These are phyloP conservation scores for Pristiophorus japonicus DNA, from an alignment of 2,113 vertebrate genomes.

Conservation along the genomic window DNA sequence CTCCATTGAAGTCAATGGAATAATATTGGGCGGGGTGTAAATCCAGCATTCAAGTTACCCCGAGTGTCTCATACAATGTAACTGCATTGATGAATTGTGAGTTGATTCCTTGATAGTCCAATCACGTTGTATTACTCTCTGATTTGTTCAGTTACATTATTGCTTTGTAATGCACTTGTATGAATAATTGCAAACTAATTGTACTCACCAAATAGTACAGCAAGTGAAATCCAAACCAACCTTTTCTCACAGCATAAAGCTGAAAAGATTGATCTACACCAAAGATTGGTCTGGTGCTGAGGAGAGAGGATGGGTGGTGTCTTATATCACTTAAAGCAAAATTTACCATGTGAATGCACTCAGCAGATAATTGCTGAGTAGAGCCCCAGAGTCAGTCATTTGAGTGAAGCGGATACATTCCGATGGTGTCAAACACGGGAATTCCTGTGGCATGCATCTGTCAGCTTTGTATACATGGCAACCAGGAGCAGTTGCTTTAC, in stretches of 20 bases:
- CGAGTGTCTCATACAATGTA: neutral
- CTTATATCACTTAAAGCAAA: neutral
- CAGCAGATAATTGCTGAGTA: neutral
- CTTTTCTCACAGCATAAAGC: neutral
- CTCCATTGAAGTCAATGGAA: neutral
- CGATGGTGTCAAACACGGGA: neutral
- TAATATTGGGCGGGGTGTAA: neutral
- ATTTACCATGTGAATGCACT: neutral
- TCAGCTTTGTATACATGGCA: neutral
- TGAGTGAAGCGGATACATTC: slow-evolving; percentile 1
- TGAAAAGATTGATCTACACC: neutral
- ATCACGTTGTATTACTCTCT: neutral
- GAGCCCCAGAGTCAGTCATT: neutral
- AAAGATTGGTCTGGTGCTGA: neutral
- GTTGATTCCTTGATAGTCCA: neutral
- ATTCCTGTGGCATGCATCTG: neutral
- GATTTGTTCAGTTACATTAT: slow-evolving; percentile 25
- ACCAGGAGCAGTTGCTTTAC: neutral
- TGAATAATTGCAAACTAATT: neutral
- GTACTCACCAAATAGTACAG: neutral
- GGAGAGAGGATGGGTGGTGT: neutral
- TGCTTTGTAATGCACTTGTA: neutral
- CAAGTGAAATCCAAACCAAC: neutral
- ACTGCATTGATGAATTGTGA: neutral
- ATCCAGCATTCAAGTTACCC: neutral